phyloP scores from a whole-genome alignment of 2,113 vertebrate species.

The Ivindomyrus marchei region DNA sequence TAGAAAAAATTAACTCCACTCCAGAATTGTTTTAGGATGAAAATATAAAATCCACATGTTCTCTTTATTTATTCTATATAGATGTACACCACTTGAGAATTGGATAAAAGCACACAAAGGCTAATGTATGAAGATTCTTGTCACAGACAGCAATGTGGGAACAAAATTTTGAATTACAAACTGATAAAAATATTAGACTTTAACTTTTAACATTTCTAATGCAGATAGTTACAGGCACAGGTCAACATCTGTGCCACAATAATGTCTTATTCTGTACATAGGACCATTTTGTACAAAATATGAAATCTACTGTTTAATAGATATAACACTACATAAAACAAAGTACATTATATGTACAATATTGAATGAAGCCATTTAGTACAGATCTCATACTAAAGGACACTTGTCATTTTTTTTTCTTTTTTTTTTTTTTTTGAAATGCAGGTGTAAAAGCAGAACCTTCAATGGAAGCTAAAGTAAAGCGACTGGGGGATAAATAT shows the following conservation, averaged over 20 bases:
- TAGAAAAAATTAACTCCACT: slow-evolving; percentile 34
- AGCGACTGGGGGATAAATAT: slow-evolving; percentile 55
- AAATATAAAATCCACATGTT: slow-evolving; percentile 73
- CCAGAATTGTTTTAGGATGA: slow-evolving; percentile 59
- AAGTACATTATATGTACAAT: slow-evolving; percentile 97
- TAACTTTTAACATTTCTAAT: slow-evolving; percentile 48
- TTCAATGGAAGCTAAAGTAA: slow-evolving; percentile 62
- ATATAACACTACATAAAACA: slow-evolving; percentile 88
- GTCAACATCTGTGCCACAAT: slow-evolving; percentile 51
- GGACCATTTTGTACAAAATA: slow-evolving; percentile 97
- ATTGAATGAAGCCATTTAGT: slow-evolving; percentile 81
- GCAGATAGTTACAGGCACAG: slow-evolving; percentile 50
- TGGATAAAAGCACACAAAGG: slow-evolving; percentile 62
- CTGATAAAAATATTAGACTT: slow-evolving; percentile 50
- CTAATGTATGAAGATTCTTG: slow-evolving; percentile 51
- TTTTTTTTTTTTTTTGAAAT: slow-evolving; percentile 58
- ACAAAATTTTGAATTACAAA: slow-evolving; percentile 52
- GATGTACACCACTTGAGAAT: slow-evolving; percentile 64
- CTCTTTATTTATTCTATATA: slow-evolving; percentile 70
- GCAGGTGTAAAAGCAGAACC: slow-evolving; percentile 50
- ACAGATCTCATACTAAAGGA: slow-evolving; percentile 84
- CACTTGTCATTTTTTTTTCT: slow-evolving; percentile 67
- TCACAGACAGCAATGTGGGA: slow-evolving; percentile 49
- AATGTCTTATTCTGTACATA: slow-evolving; percentile 82
- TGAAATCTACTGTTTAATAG: slow-evolving; percentile 96